Percentiles rank a stretch among this genome's conserved stretches.
phyloP scores from a whole-genome alignment of 2,113 vertebrate species.

The Erythrolamprus reginae region DNA sequence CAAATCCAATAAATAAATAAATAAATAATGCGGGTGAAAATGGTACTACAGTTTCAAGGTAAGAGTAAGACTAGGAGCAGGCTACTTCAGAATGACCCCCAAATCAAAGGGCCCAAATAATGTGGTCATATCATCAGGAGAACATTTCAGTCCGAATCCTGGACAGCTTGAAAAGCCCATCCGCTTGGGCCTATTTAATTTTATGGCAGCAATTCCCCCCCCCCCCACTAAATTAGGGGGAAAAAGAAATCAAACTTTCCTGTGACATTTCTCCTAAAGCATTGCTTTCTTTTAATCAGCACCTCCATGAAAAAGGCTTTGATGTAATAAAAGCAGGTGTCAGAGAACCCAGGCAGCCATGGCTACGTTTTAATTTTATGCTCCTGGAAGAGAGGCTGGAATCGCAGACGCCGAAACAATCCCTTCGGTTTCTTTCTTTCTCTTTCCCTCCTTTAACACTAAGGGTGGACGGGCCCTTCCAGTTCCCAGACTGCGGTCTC shows the following conservation, averaged over 20 bases:
- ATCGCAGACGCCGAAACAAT: not conserved
- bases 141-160: no score
- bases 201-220: no score
- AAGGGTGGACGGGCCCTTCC: not conserved
- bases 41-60: no score
- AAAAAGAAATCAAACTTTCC: not conserved
- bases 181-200: not conserved
- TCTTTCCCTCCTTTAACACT: not conserved
- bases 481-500: not conserved
- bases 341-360: conserved; percentile 23
- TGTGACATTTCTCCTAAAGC: conserved; percentile 13
- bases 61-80: no score
- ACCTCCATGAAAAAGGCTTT: conserved; percentile 30
- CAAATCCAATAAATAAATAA: no score
- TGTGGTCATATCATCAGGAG: no score
- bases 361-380: conserved; percentile 32
- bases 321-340: conserved; percentile 36
- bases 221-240: no score
- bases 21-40: no score
- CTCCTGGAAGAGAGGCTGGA: conserved; percentile 23
- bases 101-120: no score
- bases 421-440: not conserved
- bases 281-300: conserved; percentile 41
- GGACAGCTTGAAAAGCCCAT: not conserved
- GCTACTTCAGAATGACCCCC: no score